A percentile compares a stretch with the other conserved stretches of the same genome.
Evolutionary conservation across 2,113 vertebrate species (phyloP).

Genomic region (Australoheros scitulus): DNA sequence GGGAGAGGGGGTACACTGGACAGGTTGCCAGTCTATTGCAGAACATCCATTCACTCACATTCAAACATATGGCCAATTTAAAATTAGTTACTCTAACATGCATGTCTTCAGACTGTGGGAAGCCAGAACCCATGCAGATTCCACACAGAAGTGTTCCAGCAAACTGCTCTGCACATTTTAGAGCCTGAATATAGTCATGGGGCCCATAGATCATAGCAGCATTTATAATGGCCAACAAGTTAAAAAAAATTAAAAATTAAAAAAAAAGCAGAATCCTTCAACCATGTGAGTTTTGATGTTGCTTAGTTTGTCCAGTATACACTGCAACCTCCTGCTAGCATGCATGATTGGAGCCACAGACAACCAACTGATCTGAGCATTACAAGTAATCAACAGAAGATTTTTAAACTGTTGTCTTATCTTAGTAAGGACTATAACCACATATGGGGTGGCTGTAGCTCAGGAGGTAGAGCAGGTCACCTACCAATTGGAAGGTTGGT

Average conservation of each 20-base stretch:
- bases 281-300: not conserved
- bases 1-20: not conserved
- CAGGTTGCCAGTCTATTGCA: not conserved
- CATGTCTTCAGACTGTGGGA: not conserved
- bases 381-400: not conserved
- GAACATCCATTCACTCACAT: not conserved
- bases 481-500: too few relatives aligned
- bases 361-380: not conserved
- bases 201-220: not conserved
- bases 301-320: not conserved
- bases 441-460: too few relatives aligned
- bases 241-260: too few relatives aligned
- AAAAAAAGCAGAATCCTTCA: not conserved
- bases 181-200: not conserved
- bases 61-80: not conserved
- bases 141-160: not conserved
- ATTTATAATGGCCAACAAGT: not conserved
- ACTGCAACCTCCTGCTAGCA: too few relatives aligned
- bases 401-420: too few relatives aligned
- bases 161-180: not conserved
- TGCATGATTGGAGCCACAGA: not conserved
- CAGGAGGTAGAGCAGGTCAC: too few relatives aligned
- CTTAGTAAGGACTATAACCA: not conserved
- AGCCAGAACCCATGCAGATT: not conserved
- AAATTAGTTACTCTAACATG: not conserved